Percentiles rank a stretch among this genome's conserved stretches.
phyloP scores from a whole-genome alignment of 2,888 invertebrate species.

The Conistra vaccinii region DNA sequence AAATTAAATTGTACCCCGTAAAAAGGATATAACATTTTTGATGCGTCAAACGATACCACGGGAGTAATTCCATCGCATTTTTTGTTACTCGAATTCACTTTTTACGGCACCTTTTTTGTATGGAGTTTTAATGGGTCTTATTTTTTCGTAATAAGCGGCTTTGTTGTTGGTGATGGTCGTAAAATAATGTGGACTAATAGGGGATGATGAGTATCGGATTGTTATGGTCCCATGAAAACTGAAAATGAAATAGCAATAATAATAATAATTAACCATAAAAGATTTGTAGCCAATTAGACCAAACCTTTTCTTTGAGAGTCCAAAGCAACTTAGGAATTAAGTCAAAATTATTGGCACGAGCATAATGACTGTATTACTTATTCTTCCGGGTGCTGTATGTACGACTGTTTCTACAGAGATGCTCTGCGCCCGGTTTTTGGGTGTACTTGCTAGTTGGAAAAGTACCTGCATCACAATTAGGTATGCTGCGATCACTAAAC shows the following conservation, averaged over 20 bases:
- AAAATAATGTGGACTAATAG: slow-evolving; percentile 5
- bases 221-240: slow-evolving; percentile 16
- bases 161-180: slow-evolving; percentile 10
- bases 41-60: slow-evolving; percentile 75
- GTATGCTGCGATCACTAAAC: too few species aligned
- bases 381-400: neutral
- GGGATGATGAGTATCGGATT: neutral
- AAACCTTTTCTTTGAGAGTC: neutral
- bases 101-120: slow-evolving; percentile 56
- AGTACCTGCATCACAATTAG: too few species aligned
- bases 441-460: neutral
- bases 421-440: neutral
- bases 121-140: slow-evolving; percentile 51
- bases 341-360: neutral
- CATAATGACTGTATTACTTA: neutral
- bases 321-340: neutral
- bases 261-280: neutral
- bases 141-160: slow-evolving; percentile 33
- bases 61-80: slow-evolving; percentile 72
- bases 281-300: neutral
- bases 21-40: slow-evolving; percentile 79
- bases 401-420: too few species aligned
- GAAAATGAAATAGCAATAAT: neutral
- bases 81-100: slow-evolving; percentile 65
- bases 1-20: slow-evolving; percentile 82